These are phyloP conservation scores for Drosophila buzzatii DNA, from an alignment of 2,888 invertebrate species.

Conservation along the genomic window DNA sequence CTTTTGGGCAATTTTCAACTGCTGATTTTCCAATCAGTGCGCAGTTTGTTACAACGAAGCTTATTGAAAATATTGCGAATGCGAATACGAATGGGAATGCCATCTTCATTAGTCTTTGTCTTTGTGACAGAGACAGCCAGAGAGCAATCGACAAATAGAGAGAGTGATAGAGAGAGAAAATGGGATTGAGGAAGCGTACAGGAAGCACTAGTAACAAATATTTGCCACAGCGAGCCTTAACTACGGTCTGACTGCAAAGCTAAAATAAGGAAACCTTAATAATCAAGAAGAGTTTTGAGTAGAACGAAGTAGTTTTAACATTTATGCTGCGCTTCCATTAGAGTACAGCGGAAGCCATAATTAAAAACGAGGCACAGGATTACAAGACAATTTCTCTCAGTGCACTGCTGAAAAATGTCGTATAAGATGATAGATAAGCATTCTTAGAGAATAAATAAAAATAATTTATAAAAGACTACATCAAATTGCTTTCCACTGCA, in stretches of 20 bases:
- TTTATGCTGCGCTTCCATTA: not conserved
- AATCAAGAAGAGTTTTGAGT: not conserved
- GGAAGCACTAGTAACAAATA: constrained; percentile 36
- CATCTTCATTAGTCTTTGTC: constrained; percentile 74
- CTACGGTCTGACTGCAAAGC: constrained; percentile 26
- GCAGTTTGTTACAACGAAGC: constrained; percentile 71
- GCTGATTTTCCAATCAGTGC: constrained; percentile 77
- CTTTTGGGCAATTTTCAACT: constrained; percentile 65
- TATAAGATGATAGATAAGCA: not conserved
- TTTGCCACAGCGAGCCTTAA: constrained; percentile 39
- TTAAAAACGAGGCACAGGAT: not conserved
- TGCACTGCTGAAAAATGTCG: not conserved
- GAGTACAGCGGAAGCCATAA: not conserved
- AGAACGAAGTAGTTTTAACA: not conserved
- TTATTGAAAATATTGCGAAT: constrained; percentile 71
- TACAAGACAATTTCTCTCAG: not conserved
- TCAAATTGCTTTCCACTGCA: not conserved
- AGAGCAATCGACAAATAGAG: not conserved
- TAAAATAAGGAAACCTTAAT: constrained; percentile 5
- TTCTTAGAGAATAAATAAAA: not conserved
- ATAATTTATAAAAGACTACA: not conserved
- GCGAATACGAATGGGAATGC: constrained; percentile 35
- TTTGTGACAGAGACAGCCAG: constrained; percentile 33
- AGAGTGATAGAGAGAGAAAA: not conserved
- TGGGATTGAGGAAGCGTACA: not conserved